A percentile compares a stretch with the other conserved stretches of the same genome.
Conservation (phyloP, 92 coral and sea anemone genomes). For the Galaxea fascicularis region DNA sequence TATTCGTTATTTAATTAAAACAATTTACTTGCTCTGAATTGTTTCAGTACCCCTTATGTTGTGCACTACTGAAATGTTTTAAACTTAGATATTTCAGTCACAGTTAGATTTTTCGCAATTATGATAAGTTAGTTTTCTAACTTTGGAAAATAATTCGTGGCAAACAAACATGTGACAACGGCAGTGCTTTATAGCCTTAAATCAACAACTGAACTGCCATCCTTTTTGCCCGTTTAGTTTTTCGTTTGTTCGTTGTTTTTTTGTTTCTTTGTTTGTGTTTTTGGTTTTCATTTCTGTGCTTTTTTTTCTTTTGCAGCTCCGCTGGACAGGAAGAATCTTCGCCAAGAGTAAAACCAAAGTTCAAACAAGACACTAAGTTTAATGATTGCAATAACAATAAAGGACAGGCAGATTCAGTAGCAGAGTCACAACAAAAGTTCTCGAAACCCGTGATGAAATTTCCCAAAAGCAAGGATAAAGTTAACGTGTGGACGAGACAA, state of each 20-base stretch:
- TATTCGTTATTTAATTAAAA: too few relatives aligned
- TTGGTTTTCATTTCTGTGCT: neutral
- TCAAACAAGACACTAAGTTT: slow-evolving; percentile 8
- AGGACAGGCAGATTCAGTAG: neutral
- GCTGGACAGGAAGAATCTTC: slow-evolving; percentile 18
- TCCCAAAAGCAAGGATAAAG: slow-evolving; percentile 54
- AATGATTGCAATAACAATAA: slow-evolving; percentile 9
- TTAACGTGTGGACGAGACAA: slow-evolving; percentile 44
- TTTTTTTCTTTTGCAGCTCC: slow-evolving; percentile 17
- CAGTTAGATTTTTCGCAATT: too few relatives aligned
- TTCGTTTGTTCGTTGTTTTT: neutral
- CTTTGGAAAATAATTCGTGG: too few relatives aligned
- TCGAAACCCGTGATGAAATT: slow-evolving; percentile 36
- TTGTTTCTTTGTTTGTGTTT: neutral
- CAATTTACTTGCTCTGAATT: too few relatives aligned
- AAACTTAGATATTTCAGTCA: too few relatives aligned
- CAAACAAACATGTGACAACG: too few relatives aligned
- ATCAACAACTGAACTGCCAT: neutral
- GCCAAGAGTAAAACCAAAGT: slow-evolving; percentile 31
- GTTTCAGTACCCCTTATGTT: too few relatives aligned
- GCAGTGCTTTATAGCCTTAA: too few relatives aligned
- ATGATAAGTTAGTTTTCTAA: too few relatives aligned
- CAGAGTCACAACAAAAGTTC: slow-evolving; percentile 23
- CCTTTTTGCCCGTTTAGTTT: neutral
- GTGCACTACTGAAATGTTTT: too few relatives aligned